These are phyloP conservation scores for Donacobius atricapilla DNA, from an alignment of 2,113 vertebrate species.

Conservation along the genomic window DNA sequence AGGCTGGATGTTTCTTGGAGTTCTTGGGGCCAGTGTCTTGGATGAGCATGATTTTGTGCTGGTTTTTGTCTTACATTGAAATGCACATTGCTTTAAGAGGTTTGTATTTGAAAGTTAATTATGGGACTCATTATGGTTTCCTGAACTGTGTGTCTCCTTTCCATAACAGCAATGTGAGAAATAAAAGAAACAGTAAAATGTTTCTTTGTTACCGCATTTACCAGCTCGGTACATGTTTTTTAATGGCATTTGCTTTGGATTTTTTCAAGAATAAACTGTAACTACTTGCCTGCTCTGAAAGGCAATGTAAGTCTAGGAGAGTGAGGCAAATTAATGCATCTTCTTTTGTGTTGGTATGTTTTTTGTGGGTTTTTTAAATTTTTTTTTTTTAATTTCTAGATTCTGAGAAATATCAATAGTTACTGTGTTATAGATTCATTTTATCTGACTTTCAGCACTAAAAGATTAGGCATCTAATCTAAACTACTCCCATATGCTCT, in stretches of 20 bases:
- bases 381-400: background rate
- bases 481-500: background rate
- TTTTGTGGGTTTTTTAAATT: background rate
- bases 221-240: background rate
- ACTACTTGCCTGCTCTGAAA: background rate
- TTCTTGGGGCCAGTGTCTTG: background rate
- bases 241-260: slow-evolving; percentile 22
- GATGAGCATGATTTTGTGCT: background rate
- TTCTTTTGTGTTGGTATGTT: background rate
- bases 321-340: background rate
- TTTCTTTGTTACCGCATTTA: background rate
- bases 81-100: background rate
- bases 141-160: background rate
- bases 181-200: background rate
- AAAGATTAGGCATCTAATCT: background rate
- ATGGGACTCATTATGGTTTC: background rate
- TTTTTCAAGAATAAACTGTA: background rate
- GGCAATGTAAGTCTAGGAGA: background rate
- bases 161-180: background rate
- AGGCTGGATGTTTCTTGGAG: background rate
- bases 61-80: background rate
- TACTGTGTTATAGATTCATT: background rate
- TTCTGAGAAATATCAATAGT: background rate
- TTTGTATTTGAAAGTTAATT: slow-evolving; percentile 4
- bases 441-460: background rate